Percentiles rank a stretch among this genome's conserved stretches.
Evolutionary conservation across 92 coral and sea anemone genomes (phyloP).

Genomic region (Phenganax marumi): DNA sequence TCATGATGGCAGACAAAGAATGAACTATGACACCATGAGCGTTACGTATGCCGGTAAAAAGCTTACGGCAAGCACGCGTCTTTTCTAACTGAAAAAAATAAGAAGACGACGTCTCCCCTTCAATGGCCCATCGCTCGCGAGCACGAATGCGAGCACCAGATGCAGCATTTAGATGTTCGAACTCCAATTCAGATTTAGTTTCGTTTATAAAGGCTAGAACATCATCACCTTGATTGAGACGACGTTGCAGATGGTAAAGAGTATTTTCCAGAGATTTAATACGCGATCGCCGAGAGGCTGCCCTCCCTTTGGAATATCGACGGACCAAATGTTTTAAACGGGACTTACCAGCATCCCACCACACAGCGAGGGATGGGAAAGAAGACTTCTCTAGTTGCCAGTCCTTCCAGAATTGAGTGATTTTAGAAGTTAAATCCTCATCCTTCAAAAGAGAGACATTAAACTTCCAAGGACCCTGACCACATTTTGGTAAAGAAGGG

Average conservation of each 20-base stretch:
- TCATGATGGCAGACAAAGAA: neutral
- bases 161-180: neutral
- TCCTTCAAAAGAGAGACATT: too few relatives aligned
- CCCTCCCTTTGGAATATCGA: neutral
- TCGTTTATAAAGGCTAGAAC: neutral
- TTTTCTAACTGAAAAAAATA: too few relatives aligned
- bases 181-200: neutral
- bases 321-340: neutral
- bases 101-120: too few relatives aligned
- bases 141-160: neutral
- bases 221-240: neutral
- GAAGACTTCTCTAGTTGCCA: neutral
- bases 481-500: too few relatives aligned
- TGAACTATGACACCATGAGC: too few relatives aligned
- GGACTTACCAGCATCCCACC: conserved; percentile 11
- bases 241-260: neutral
- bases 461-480: too few relatives aligned
- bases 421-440: neutral
- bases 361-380: neutral
- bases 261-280: too few relatives aligned
- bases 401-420: neutral
- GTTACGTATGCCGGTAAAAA: neutral
- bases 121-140: neutral
- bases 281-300: neutral
- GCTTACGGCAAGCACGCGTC: too few relatives aligned